Base-by-base conservation (phyloP, 1,140 invertebrate species). In the Pentalonia nigronervosa region DNA sequence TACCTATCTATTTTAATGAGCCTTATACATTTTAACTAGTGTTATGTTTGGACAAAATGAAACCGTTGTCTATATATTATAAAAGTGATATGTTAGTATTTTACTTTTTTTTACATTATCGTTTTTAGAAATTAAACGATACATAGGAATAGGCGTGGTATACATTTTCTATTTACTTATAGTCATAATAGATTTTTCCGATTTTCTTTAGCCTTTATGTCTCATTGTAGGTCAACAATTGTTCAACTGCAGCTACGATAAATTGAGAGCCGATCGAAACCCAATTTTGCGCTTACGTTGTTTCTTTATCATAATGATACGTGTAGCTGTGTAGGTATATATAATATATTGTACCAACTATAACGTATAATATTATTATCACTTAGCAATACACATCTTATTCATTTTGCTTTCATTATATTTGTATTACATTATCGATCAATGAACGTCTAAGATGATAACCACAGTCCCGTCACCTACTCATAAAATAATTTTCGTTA, bases 331-430 rank as follows among this genome's bases (percentile, higher is more conserved):
- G 41, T n/a, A 60, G 23, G 25, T 14, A n/a, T 30, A 67, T 67
- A 67, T 60, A 25, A 8, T 60, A 67, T n/a, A 67, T 67, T 30
- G 60, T 67, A 14, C 60, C 60, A 67, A 67, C 30, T 67, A n/a
- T n/a, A 76, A 30, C n/a, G n/a, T 76, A 76, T 76, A 76, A 76
- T 76, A 76, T 76, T 76, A 30, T 76, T 30, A 67, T 67, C 60
- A n/a, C 60, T 76, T n/a, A 76, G n/a, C 60, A 76, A 76, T 60
- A 60, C 56, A 34, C n/a, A n/a, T n/a, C n/a, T 76, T n/a, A 67
- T 67, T 67, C 60, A 67, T 76, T 76, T 76, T 76, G 60, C 60
- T 76, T 76, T 76, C n/a, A 76, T 76, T 76, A 17, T 76, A 76
- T 76, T n/a, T 76, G 17, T 67, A n/a, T 76, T 76, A 76, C 17